Base-by-base conservation (phyloP, 2,797 vertebrate species). In the Philypnodon macrostomus region DNA sequence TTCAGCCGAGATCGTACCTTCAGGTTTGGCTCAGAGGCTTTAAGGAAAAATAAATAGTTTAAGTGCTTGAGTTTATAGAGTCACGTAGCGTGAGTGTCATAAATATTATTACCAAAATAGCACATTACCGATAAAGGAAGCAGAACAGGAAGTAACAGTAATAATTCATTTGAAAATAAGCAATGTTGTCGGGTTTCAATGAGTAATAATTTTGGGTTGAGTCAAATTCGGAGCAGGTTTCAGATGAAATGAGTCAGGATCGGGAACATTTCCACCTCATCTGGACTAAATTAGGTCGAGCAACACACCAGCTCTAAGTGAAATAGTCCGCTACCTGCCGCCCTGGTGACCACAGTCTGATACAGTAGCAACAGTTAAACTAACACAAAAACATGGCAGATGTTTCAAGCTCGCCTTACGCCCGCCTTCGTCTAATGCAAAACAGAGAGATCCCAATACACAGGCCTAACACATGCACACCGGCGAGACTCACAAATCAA, bases 1-100 rank as follows among this genome's bases (percentile, higher is more conserved):
- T 95, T 97, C 90, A 96, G 93, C 73, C 94, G 90, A 23, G 93
- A 96, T 63, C 94, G 91, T 41, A 95, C 92, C 83, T 94, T 95
- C 82, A 94, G 80, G 78, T 88, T 86, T 4, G 93, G 93, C 80
- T 95, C 93, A 0, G 93, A 95, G 41, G 93, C 93, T 88, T 17
- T 54, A 74, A 34, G 24, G 29, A 37, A 1, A 48, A 46, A 10
- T 3, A 34, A 55, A 44, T 17, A 40, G n/a, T n/a, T n/a, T n/a
- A n/a, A n/a, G 21, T 14, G 19, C 24, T 14, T 14, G 19, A 13
- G 9, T 42, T 42, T 16, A 50, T 36, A 13, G 7, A 52, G 30
- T 47, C 21, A 37, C 48, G 27, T 23, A 54, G 42, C 24, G 32
- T 26, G 32, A 35, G 7, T 50, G 32, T 38, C 56, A 48, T 38